These are phyloP conservation scores for Tapera naevia DNA, from an alignment of 2,797 vertebrate species.

Conservation along the genomic window DNA sequence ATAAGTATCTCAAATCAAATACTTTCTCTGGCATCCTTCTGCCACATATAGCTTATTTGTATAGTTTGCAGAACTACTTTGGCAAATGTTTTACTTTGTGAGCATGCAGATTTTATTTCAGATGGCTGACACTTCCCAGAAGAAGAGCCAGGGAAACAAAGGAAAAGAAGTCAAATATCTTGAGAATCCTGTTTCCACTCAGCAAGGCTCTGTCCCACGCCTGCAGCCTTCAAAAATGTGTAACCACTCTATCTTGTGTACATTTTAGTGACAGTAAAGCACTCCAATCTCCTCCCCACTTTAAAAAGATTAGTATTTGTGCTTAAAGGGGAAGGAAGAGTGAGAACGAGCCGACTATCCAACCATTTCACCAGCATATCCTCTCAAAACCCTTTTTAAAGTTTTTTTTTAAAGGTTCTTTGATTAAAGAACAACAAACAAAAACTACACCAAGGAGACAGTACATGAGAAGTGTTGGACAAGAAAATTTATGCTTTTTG, in stretches of 20 bases:
- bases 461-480: neutral
- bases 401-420: no score
- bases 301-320: neutral
- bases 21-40: neutral
- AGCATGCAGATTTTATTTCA: neutral
- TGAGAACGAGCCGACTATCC: neutral
- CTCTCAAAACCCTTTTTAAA: neutral
- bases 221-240: neutral
- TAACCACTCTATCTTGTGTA: neutral
- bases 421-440: neutral
- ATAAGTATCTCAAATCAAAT: neutral
- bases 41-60: neutral
- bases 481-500: neutral
- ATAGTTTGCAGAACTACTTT: neutral
- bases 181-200: neutral
- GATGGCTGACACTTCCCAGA: neutral
- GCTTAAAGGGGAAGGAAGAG: neutral
- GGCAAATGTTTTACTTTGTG: neutral
- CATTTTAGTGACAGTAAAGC: neutral
- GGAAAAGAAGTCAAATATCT: neutral
- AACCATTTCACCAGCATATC: neutral
- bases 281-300: neutral
- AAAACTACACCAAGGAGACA: neutral
- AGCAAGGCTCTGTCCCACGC: neutral
- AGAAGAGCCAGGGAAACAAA: neutral